Evolutionary conservation across 2,888 invertebrate species (phyloP).

Genomic region (Apocheima hispidaria): DNA sequence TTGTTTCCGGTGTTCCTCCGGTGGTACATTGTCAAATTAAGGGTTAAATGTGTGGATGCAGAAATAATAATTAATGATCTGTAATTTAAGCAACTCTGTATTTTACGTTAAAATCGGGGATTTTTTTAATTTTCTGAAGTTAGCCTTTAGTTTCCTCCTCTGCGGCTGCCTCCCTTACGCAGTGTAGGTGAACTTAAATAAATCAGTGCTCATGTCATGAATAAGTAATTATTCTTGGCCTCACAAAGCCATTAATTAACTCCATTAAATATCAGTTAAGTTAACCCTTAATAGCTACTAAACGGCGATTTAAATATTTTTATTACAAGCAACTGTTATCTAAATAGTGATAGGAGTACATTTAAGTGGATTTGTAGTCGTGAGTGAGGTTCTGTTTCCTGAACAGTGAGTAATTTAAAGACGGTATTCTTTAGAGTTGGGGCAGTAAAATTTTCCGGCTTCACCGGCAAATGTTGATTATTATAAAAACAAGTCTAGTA

Average conservation of each 20-base stretch:
- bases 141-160: too few relatives aligned
- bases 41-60: too few relatives aligned
- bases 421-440: slow-evolving; percentile 42
- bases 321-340: slow-evolving; percentile 65
- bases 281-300: slow-evolving; percentile 56
- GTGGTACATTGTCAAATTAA: too few relatives aligned
- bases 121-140: too few relatives aligned
- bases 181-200: too few relatives aligned
- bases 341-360: slow-evolving; percentile 78
- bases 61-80: too few relatives aligned
- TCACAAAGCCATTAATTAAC: slow-evolving; percentile 35
- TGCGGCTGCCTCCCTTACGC: too few relatives aligned
- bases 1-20: too few relatives aligned
- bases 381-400: slow-evolving; percentile 75
- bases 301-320: slow-evolving; percentile 62
- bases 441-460: background rate
- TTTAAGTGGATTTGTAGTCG: slow-evolving; percentile 77
- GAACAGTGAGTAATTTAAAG: slow-evolving; percentile 81
- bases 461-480: slow-evolving; percentile 11
- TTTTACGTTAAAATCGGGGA: too few relatives aligned
- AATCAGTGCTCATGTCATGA: background rate
- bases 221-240: background rate
- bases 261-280: slow-evolving; percentile 76
- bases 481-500: too few relatives aligned
- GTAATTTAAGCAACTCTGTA: too few relatives aligned